A percentile compares a stretch with the other conserved stretches of the same genome.
phyloP scores from a whole-genome alignment of 2,113 vertebrate genomes.

The Riparia riparia region DNA sequence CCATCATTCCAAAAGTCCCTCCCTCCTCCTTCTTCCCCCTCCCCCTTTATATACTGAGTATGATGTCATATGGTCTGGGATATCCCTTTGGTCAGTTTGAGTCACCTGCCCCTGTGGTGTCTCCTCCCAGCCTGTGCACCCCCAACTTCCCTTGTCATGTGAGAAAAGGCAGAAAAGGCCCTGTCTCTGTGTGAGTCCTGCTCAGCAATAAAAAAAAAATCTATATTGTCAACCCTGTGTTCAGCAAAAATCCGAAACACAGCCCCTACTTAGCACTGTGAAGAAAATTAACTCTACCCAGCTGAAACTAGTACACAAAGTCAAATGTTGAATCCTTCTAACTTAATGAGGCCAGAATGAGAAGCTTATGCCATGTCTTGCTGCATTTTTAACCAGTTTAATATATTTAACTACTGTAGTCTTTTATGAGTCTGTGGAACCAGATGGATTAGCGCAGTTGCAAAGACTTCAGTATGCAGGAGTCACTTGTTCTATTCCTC shows the following conservation, averaged over 20 bases:
- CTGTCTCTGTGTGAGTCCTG: neutral
- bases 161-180: neutral
- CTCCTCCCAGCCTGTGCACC: neutral
- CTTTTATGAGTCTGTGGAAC: neutral
- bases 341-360: neutral
- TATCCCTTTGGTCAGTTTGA: neutral
- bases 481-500: neutral
- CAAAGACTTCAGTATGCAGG: neutral
- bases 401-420: neutral
- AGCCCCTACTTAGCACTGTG: neutral
- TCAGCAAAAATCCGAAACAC: neutral
- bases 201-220: neutral
- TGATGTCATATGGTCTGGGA: neutral
- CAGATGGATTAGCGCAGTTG: neutral
- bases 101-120: neutral
- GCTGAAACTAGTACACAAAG: neutral
- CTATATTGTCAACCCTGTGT: neutral
- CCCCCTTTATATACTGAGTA: neutral
- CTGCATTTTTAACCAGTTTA: neutral
- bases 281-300: neutral
- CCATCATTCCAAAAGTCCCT: neutral
- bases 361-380: neutral
- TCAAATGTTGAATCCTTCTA: neutral
- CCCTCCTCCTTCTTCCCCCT: neutral
- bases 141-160: neutral